A percentile compares a stretch with the other conserved stretches of the same genome.
These are phyloP conservation scores for Dipodomys spectabilis DNA, from an alignment of 2,113 vertebrate genomes.

Conservation along the genomic window DNA sequence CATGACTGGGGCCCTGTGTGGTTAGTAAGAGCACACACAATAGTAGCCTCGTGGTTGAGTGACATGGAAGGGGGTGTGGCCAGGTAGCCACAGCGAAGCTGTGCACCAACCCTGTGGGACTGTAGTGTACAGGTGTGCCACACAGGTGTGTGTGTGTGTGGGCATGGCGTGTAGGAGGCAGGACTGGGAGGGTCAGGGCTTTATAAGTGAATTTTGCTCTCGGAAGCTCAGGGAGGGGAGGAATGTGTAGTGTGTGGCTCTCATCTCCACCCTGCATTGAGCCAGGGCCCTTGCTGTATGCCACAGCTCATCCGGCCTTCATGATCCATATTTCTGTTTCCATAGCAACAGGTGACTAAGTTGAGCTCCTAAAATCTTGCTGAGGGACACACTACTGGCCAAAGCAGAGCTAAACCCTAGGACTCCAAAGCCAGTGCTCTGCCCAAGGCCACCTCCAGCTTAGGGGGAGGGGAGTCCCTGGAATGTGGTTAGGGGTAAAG, in stretches of 20 bases:
- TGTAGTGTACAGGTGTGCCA: background rate
- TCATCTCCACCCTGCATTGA: background rate
- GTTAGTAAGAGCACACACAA: background rate
- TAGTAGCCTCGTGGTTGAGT: background rate
- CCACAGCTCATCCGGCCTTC: fast-evolving
- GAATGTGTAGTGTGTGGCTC: background rate
- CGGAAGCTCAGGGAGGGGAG: background rate
- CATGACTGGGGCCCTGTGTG: fast-evolving
- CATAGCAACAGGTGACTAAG: background rate
- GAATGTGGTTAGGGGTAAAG: fast-evolving
- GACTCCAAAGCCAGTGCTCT: background rate
- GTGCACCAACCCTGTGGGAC: background rate
- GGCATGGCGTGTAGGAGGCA: background rate
- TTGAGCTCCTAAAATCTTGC: background rate
- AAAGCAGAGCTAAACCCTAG: background rate
- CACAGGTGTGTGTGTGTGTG: background rate
- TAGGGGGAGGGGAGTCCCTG: background rate
- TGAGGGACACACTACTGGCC: background rate
- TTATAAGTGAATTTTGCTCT: background rate
- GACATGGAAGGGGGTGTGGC: background rate
- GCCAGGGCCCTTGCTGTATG: background rate
- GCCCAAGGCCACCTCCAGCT: background rate
- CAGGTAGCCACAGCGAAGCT: background rate
- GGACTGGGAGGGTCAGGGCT: background rate
- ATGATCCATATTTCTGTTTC: fast-evolving